Evolutionary conservation across 2,797 vertebrate species (phyloP).

Genomic region (Harpagifer antarcticus): DNA sequence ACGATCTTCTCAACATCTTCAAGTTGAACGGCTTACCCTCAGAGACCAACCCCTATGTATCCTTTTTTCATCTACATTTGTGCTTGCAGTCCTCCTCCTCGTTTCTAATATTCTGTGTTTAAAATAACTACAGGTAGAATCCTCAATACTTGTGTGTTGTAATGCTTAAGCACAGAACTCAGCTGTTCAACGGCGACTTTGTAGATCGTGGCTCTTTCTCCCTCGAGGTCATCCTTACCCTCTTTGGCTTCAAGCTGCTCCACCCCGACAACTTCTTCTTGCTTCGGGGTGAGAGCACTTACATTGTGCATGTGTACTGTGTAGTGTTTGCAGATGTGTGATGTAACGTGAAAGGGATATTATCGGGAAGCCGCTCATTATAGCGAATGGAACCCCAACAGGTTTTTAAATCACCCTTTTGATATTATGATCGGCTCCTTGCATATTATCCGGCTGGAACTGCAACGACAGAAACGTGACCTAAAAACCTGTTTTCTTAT

Average conservation of each 20-base stretch:
- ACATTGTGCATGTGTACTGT: neutral
- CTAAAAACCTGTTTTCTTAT: no score
- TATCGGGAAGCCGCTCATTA: no score
- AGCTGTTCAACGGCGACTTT: constrained; percentile 98
- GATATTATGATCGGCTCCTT: no score
- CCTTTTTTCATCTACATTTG: constrained; percentile 76
- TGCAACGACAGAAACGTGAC: no score
- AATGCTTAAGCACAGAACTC: constrained; percentile 61
- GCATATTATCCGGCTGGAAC: no score
- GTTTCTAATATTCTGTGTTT: constrained; percentile 15
- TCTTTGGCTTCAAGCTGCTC: constrained; percentile 97
- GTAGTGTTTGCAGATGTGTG: neutral
- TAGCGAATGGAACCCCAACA: no score
- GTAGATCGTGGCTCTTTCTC: constrained; percentile 97
- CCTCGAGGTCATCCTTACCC: constrained; percentile 94
- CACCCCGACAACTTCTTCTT: constrained; percentile 93
- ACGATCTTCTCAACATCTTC: constrained; percentile 96
- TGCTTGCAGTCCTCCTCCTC: neutral
- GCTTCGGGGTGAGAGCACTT: constrained; percentile 87
- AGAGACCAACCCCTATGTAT: constrained; percentile 94
- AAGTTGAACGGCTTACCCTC: constrained; percentile 94
- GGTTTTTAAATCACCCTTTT: no score
- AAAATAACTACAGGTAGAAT: neutral
- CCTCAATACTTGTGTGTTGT: constrained; percentile 28
- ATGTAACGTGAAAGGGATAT: no score